Percentiles rank a stretch among this genome's conserved stretches.
These are phyloP conservation scores for Podarcis lilfordi DNA, from an alignment of 2,797 vertebrate genomes.

Conservation along the genomic window DNA sequence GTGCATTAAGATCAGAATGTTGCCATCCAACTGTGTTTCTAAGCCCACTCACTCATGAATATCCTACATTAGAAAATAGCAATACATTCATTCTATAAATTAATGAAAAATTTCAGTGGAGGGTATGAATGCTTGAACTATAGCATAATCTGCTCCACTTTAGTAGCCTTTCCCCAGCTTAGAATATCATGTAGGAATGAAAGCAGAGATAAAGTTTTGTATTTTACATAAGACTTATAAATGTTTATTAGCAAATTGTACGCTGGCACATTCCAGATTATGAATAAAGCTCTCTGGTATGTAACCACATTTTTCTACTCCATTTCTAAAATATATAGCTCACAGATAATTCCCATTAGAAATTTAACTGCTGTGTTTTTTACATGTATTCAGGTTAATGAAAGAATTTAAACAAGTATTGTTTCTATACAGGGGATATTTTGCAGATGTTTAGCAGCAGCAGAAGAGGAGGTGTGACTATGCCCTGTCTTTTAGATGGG, in stretches of 20 bases:
- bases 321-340: background rate
- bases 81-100: background rate
- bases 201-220: background rate
- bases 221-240: background rate
- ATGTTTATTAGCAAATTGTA: background rate
- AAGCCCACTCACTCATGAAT: background rate
- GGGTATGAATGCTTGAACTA: background rate
- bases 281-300: background rate
- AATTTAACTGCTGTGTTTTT: background rate
- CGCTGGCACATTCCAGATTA: background rate
- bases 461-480: too few species aligned
- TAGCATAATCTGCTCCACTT: background rate
- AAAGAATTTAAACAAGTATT: background rate
- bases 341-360: background rate
- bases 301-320: background rate
- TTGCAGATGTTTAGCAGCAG: too few species aligned
- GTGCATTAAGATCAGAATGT: background rate
- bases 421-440: background rate
- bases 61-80: background rate
- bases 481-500: too few species aligned
- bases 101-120: background rate
- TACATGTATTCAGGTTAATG: background rate
- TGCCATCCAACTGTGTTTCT: background rate
- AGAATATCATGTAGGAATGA: conserved; percentile 11
- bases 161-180: background rate